phyloP scores from a whole-genome alignment of 2,888 invertebrate species.

The Diogma glabrata region DNA sequence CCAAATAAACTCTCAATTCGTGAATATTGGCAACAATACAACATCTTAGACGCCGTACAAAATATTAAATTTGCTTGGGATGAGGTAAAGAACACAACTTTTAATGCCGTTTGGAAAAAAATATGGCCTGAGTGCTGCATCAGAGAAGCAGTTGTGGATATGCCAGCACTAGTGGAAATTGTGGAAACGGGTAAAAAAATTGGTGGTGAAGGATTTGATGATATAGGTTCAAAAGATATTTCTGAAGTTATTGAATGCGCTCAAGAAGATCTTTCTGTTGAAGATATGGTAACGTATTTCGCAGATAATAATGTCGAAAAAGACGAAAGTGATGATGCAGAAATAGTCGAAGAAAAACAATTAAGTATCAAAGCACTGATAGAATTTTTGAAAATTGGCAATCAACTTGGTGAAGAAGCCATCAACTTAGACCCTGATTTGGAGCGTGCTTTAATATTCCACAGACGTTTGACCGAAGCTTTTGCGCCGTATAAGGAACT shows the following conservation, averaged over 20 bases:
- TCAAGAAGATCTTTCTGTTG: slow-evolving; percentile 14
- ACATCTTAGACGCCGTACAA: slow-evolving; percentile 19
- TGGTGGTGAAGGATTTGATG: slow-evolving; percentile 20
- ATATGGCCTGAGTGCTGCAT: slow-evolving; percentile 18
- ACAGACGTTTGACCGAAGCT: slow-evolving; percentile 7
- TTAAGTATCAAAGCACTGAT: slow-evolving; percentile 1
- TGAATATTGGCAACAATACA: slow-evolving; percentile 19
- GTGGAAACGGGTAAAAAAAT: slow-evolving; percentile 18
- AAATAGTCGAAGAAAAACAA: slow-evolving; percentile 7
- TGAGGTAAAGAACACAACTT: slow-evolving; percentile 14
- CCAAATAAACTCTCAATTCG: slow-evolving; percentile 13
- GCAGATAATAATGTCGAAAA: slow-evolving; percentile 6
- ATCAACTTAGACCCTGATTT: slow-evolving; percentile 8
- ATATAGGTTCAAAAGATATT: slow-evolving; percentile 18
- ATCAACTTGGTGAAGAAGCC: slow-evolving; percentile 10
- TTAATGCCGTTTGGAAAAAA: slow-evolving; percentile 18
- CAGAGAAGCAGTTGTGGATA: slow-evolving; percentile 17
- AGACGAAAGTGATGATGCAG: neutral
- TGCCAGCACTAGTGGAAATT: slow-evolving; percentile 16
- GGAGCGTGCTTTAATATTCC: slow-evolving; percentile 8
- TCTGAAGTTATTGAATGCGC: slow-evolving; percentile 16
- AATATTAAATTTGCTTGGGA: slow-evolving; percentile 15
- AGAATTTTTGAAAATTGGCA: slow-evolving; percentile 10
- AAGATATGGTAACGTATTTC: too few relatives aligned
- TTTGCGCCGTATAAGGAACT: slow-evolving; percentile 3